Base-by-base conservation (phyloP, 2,888 invertebrate genomes). In the Drosophila histrio region DNA sequence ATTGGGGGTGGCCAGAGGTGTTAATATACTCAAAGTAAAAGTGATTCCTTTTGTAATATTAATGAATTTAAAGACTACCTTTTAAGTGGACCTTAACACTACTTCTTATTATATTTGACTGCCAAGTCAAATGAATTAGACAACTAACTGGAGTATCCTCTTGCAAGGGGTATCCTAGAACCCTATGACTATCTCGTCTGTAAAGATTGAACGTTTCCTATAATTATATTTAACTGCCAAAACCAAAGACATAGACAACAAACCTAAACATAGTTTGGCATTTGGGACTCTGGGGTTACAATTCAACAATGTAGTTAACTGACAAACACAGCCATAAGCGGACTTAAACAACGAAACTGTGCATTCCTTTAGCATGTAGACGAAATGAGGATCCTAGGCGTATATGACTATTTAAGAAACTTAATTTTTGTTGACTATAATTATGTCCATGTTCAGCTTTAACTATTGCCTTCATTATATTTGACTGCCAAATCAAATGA, bases 401-500 rank as follows among this genome's bases (percentile, higher is more conserved):
- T n/a, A n/a, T n/a, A 9, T 36, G 4, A 5, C 11, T 1, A 11
- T 28, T 11, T 30, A 26, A 19, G 4, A n/a, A 41, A 43, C 5
- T 36, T 5, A 9, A 8, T 21, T 9, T 21, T 15, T 21, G 3
- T n/a, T n/a, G n/a, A 6, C 5, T 21, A 8, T 38, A 8, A 30
- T 30, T 43, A 43, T 15, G 21, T 8, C 21, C 21, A 7, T 52
- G 36, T 26, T 2, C 3, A 21, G 7, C 3, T 19, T 26, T 13
- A 17, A 13, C 9, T 36, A 21, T 15, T 4, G 7, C 21, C 36
- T 38, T 7, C 15, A 13, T 39, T 39, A 9, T 24, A 50, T 46
- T 38, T 34, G 32, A 15, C 43, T 34, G 8, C 3, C 70, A 70
- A 50, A 47, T 50, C 53, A 46, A 73, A 73, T 52, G 64, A 74